Percentiles rank a stretch among this genome's conserved stretches.
phyloP scores from a whole-genome alignment of 2,888 invertebrate species.

The Drosophila antonietae region DNA sequence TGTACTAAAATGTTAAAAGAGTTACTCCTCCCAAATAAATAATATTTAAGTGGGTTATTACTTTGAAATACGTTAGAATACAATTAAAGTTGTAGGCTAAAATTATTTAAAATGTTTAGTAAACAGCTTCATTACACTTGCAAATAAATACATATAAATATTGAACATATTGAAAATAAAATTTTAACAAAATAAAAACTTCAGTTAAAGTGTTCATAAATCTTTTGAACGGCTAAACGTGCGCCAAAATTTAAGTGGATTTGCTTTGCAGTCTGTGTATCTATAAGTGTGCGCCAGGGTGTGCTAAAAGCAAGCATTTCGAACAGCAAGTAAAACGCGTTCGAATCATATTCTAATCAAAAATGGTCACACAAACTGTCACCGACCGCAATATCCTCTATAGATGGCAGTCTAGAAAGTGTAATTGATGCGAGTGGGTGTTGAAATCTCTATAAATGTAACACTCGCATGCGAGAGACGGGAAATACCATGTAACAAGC shows the following conservation, averaged over 20 bases:
- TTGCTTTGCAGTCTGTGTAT: slow-evolving; percentile 9
- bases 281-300: slow-evolving; percentile 14
- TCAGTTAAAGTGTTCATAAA: slow-evolving; percentile 5
- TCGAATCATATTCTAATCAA: slow-evolving; percentile 38
- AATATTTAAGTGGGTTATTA: neutral
- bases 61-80: neutral
- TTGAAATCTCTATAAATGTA: slow-evolving; percentile 55
- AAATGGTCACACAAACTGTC: slow-evolving; percentile 49
- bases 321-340: slow-evolving; percentile 45
- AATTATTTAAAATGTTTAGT: neutral
- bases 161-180: neutral
- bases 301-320: slow-evolving; percentile 2
- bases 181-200: slow-evolving; percentile 2
- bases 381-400: slow-evolving; percentile 27
- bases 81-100: neutral
- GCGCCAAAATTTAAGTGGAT: neutral
- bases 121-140: neutral
- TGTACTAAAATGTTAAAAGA: neutral
- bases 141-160: neutral
- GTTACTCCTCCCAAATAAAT: neutral
- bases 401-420: slow-evolving; percentile 46
- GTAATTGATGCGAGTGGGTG: slow-evolving; percentile 56
- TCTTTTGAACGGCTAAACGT: neutral
- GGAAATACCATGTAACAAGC: slow-evolving; percentile 55
- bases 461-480: slow-evolving; percentile 28